Conservation (phyloP, 2,113 vertebrate species). For the Willisornis vidua region DNA sequence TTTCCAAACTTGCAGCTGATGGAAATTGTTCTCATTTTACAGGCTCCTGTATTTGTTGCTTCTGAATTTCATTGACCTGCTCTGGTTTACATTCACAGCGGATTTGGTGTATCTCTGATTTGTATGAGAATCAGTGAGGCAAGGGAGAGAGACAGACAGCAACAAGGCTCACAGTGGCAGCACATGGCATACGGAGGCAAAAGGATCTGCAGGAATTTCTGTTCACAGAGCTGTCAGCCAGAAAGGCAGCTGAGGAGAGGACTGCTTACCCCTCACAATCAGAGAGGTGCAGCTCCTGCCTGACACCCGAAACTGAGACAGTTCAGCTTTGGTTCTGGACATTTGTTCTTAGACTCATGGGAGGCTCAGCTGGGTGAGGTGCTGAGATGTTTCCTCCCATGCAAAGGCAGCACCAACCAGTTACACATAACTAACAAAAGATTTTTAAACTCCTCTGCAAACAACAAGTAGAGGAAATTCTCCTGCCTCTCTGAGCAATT, state of each 20-base stretch:
- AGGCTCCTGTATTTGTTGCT: not conserved
- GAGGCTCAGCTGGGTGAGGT: slow-evolving; percentile 3
- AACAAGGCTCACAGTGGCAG: not conserved
- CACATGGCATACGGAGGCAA: rapidly evolving
- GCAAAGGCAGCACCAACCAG: not conserved
- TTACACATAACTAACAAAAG: not conserved
- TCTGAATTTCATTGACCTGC: not conserved
- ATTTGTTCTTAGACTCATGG: not conserved
- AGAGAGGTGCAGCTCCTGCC: not conserved
- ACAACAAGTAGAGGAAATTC: not conserved
- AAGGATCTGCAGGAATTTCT: not conserved
- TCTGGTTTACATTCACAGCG: not conserved
- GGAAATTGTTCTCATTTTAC: not conserved
- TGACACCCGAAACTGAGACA: not conserved
- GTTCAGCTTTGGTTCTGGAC: slow-evolving; percentile 12
- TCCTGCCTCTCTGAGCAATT: not conserved
- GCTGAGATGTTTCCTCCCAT: not conserved
- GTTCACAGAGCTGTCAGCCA: not conserved
- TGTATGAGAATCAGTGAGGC: not conserved
- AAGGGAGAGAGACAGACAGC: not conserved
- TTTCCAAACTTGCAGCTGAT: not conserved
- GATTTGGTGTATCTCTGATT: not conserved
- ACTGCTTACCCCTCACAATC: not conserved
- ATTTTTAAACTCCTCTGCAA: not conserved
- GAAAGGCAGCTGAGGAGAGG: not conserved